Conservation (phyloP, 2,888 invertebrate genomes). For the Thymelicus sylvestris region DNA sequence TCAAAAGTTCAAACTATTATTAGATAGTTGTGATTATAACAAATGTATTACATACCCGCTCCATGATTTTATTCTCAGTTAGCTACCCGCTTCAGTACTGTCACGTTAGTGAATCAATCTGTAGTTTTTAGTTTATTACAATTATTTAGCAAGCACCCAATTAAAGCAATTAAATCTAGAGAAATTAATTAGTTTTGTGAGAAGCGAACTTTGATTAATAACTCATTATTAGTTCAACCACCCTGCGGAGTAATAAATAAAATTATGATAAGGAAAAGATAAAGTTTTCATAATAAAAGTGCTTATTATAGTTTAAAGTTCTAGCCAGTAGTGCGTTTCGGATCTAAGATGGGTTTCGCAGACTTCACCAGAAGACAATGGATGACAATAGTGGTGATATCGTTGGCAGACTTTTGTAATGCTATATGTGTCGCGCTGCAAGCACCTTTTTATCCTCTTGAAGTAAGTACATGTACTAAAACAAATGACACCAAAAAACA, state of each 20-base stretch:
- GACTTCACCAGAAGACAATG: conserved; percentile 89
- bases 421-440: conserved; percentile 93
- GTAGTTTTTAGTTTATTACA: too few species aligned
- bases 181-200: background rate
- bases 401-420: conserved; percentile 93
- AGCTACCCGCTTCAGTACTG: conserved; percentile 50
- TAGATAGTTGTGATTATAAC: conserved; percentile 46
- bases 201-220: conserved; percentile 24
- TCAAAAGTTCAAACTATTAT: conserved; percentile 50
- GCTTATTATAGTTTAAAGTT: conserved; percentile 4
- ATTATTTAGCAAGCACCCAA: background rate
- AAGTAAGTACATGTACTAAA: conserved; percentile 82
- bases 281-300: conserved; percentile 14
- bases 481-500: too few species aligned
- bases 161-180: background rate
- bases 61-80: conserved; percentile 55
- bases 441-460: conserved; percentile 93
- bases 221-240: conserved; percentile 22
- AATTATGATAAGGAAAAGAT: conserved; percentile 24
- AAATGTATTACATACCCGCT: conserved; percentile 52
- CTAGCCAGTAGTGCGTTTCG: background rate
- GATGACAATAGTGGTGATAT: conserved; percentile 90
- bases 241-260: conserved; percentile 17
- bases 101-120: conserved; percentile 32
- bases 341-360: conserved; percentile 81